Evolutionary conservation across 2,888 invertebrate species (phyloP).

Genomic region (Rotaria sp.): DNA sequence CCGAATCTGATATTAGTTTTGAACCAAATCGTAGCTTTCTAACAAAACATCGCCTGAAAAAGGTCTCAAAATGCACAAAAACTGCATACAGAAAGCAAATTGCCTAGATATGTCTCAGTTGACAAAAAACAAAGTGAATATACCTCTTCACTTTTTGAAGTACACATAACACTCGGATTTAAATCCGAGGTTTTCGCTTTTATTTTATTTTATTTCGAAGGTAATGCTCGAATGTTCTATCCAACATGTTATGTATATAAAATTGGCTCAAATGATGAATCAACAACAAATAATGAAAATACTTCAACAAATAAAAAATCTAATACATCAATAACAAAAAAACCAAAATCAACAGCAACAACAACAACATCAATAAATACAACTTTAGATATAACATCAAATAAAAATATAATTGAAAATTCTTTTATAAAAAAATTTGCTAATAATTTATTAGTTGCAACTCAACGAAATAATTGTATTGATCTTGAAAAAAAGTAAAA

Average conservation of each 20-base stretch:
- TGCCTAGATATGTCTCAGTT: too few relatives aligned
- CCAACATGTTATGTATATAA: constrained; percentile 16
- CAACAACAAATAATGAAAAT: not conserved
- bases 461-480: not conserved
- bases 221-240: not conserved
- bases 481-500: not conserved
- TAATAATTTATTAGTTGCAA: not conserved
- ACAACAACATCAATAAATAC: not conserved
- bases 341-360: too few relatives aligned
- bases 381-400: not conserved
- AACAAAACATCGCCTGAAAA: too few relatives aligned
- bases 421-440: not conserved
- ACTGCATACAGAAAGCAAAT: too few relatives aligned
- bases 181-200: too few relatives aligned
- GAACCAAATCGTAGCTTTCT: too few relatives aligned
- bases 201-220: too few relatives aligned
- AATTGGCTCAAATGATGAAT: not conserved
- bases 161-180: too few relatives aligned
- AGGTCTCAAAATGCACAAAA: too few relatives aligned
- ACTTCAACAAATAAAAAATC: not conserved
- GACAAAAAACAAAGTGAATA: too few relatives aligned
- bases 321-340: not conserved
- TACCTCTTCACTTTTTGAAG: too few relatives aligned
- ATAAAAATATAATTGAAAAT: not conserved
- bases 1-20: too few relatives aligned